phyloP scores from a whole-genome alignment of 2,888 invertebrate species.

The Anagyrus pseudococci region DNA sequence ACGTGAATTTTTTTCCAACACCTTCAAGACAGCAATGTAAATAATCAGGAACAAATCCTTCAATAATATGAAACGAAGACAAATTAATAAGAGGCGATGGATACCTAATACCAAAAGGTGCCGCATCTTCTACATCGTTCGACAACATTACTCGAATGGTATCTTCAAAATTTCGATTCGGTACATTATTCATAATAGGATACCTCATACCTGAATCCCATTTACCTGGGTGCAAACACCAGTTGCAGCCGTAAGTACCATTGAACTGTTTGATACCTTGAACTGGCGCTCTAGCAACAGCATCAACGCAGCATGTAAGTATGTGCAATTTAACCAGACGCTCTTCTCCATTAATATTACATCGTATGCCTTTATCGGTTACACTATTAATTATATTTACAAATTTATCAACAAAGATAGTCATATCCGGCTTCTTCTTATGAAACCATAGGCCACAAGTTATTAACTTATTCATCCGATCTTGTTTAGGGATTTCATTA shows the following conservation, averaged over 20 bases:
- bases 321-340: background rate
- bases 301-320: slow-evolving; percentile 7
- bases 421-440: slow-evolving; percentile 15
- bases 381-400: slow-evolving; percentile 6
- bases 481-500: slow-evolving; percentile 16
- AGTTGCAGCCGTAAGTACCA: background rate
- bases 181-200: background rate
- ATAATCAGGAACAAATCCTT: slow-evolving; percentile 16
- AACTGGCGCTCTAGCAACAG: background rate
- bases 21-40: slow-evolving; percentile 16
- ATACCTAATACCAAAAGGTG: background rate
- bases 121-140: background rate
- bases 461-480: slow-evolving; percentile 10
- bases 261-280: slow-evolving; percentile 11
- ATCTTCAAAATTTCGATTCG: background rate
- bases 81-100: slow-evolving; percentile 25
- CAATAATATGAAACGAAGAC: slow-evolving; percentile 17
- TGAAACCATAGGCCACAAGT: slow-evolving; percentile 5
- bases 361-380: background rate
- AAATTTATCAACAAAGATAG: slow-evolving; percentile 3
- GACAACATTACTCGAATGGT: background rate
- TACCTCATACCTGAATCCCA: background rate
- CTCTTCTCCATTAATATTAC: background rate
- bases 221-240: slow-evolving; percentile 14
- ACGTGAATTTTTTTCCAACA: slow-evolving; percentile 2